A percentile compares a stretch with the other conserved stretches of the same genome.
Conservation (phyloP, 2,113 vertebrate genomes). For the Ia io region DNA sequence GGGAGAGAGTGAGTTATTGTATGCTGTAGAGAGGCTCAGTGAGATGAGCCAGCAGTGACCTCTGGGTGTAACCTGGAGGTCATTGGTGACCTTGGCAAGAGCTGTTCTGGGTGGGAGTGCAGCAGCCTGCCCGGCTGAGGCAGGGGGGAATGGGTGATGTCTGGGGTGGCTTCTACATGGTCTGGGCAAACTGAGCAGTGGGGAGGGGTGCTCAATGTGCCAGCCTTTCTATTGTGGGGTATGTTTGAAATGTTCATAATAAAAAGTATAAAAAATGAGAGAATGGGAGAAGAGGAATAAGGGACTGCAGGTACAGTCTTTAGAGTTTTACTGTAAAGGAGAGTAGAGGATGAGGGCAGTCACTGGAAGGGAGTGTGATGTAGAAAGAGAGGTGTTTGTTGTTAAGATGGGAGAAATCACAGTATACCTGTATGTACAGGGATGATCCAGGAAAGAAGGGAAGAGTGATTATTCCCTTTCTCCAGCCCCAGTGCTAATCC, state of each 20-base stretch:
- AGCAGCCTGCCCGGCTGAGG: accelerated
- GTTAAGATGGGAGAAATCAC: background rate
- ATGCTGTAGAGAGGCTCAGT: background rate
- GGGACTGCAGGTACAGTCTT: background rate
- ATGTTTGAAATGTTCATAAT: background rate
- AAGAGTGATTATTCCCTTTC: background rate
- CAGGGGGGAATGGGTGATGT: background rate
- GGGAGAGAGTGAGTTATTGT: background rate
- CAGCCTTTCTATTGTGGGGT: background rate
- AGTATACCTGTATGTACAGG: background rate
- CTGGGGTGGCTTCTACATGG: background rate
- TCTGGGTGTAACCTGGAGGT: background rate
- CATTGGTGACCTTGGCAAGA: background rate
- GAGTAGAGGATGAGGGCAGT: background rate
- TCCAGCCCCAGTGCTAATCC: background rate
- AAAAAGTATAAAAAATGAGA: background rate
- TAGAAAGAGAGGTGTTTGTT: background rate
- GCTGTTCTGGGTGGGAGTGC: no score
- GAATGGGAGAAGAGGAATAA: background rate
- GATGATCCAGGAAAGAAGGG: background rate
- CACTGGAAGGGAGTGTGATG: background rate
- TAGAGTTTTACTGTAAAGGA: background rate
- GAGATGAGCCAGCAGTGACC: background rate
- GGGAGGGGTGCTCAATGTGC: no score
- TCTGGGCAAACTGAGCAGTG: background rate